Evolutionary conservation across 2,888 invertebrate species (phyloP).

Genomic region (Heteromurus nitidus): DNA sequence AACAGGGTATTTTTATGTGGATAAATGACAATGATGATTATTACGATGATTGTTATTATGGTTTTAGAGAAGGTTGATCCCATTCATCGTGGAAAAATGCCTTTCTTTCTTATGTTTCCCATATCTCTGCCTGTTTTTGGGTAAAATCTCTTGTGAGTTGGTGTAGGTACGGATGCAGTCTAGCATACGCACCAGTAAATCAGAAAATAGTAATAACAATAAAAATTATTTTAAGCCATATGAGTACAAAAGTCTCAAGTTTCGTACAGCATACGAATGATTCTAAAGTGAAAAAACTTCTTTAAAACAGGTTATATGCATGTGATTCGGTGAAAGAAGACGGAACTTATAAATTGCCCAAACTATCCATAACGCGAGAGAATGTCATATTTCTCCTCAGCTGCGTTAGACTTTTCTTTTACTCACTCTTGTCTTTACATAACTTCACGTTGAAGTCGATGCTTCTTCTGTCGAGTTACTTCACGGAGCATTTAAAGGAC

Average conservation of each 20-base stretch:
- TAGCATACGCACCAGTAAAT: constrained; percentile 11
- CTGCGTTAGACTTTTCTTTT: neutral
- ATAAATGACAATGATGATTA: constrained; percentile 55
- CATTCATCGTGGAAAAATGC: constrained; percentile 43
- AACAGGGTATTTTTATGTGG: constrained; percentile 48
- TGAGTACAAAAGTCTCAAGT: neutral
- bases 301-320: neutral
- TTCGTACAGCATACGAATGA: constrained; percentile 24
- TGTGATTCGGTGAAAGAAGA: too few relatives aligned
- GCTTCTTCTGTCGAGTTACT: too few relatives aligned
- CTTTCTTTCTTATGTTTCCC: constrained; percentile 21
- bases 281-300: neutral
- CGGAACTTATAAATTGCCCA: too few relatives aligned
- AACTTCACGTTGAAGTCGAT: neutral
- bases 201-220: constrained; percentile 23
- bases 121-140: constrained; percentile 18
- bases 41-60: constrained; percentile 50
- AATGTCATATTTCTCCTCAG: constrained; percentile 17
- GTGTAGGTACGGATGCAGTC: too few relatives aligned
- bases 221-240: constrained; percentile 7
- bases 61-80: constrained; percentile 36
- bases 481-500: neutral
- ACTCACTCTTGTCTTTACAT: neutral
- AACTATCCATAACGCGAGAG: too few relatives aligned
- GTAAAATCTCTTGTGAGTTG: neutral